Conservation (phyloP, 2,888 invertebrate genomes). For the Aricia artaxerxes region DNA sequence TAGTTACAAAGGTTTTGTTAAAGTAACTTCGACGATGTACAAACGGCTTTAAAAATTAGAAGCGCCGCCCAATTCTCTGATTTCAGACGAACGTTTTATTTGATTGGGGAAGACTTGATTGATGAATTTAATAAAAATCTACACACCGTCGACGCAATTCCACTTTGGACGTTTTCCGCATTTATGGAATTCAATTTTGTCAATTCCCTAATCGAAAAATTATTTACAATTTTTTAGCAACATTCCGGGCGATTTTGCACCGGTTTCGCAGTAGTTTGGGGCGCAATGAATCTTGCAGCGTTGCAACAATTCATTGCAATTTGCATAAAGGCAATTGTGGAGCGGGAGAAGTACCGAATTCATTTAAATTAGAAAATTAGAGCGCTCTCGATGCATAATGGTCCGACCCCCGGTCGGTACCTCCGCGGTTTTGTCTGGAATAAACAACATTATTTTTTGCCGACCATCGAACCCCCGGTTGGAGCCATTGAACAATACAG, state of each 20-base stretch:
- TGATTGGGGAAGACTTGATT: conserved; percentile 17
- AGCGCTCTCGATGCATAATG: conserved; percentile 16
- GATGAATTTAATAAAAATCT: conserved; percentile 19
- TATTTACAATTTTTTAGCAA: not conserved
- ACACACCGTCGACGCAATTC: conserved; percentile 9
- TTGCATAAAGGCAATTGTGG: conserved; percentile 21
- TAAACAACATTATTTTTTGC: not conserved
- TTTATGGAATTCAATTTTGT: not conserved
- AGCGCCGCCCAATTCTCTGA: not conserved
- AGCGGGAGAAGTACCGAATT: conserved; percentile 3
- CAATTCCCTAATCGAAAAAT: conserved; percentile 1
- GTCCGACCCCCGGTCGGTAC: not conserved
- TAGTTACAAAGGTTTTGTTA: not conserved
- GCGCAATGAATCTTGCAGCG: not conserved
- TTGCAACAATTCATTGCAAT: conserved; percentile 2
- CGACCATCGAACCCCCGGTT: not conserved
- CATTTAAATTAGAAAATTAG: conserved; percentile 22
- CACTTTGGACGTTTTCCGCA: conserved; percentile 5
- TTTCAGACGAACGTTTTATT: not conserved
- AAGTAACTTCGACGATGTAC: no score
- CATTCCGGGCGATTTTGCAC: not conserved
- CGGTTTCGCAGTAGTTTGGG: not conserved
- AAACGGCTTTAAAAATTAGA: not conserved
- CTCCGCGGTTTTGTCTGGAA: not conserved
- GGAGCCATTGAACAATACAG: conserved; percentile 3